A percentile compares a stretch with the other conserved stretches of the same genome.
phyloP scores from a whole-genome alignment of 2,797 vertebrate genomes.

The Argya squamiceps region DNA sequence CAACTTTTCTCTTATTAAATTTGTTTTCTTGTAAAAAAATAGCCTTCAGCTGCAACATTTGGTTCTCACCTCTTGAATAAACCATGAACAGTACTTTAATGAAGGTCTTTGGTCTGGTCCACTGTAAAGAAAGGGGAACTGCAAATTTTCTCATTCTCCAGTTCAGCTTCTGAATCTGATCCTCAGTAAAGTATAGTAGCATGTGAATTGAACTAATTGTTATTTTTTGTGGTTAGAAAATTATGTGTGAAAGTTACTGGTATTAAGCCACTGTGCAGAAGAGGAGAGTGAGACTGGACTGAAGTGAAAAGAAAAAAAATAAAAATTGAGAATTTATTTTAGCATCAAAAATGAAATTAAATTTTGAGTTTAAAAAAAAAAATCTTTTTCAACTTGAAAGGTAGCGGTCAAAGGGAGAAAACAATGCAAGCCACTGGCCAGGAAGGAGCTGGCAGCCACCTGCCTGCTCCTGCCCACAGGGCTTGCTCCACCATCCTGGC shows the following conservation, averaged over 20 bases:
- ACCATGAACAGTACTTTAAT: neutral
- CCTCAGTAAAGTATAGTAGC: neutral
- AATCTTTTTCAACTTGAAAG: neutral
- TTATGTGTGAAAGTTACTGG: neutral
- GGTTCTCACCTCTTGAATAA: neutral
- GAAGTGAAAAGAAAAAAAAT: neutral
- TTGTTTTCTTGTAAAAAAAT: neutral
- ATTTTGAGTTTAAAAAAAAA: neutral
- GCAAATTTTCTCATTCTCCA: neutral
- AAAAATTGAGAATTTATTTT: neutral
- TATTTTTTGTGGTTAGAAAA: neutral
- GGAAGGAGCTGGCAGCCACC: no score
- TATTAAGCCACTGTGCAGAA: neutral
- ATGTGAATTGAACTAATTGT: neutral
- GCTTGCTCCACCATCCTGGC: no score
- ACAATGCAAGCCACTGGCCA: fast-evolving
- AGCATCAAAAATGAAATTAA: neutral
- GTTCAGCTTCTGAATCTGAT: neutral
- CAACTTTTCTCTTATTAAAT: neutral
- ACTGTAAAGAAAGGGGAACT: neutral
- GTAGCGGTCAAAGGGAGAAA: neutral
- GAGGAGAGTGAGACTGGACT: neutral
- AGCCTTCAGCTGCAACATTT: neutral
- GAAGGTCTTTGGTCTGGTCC: neutral
- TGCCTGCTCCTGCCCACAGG: neutral